Conservation (phyloP, 2,797 vertebrate species). For the Nothura maculosa region DNA sequence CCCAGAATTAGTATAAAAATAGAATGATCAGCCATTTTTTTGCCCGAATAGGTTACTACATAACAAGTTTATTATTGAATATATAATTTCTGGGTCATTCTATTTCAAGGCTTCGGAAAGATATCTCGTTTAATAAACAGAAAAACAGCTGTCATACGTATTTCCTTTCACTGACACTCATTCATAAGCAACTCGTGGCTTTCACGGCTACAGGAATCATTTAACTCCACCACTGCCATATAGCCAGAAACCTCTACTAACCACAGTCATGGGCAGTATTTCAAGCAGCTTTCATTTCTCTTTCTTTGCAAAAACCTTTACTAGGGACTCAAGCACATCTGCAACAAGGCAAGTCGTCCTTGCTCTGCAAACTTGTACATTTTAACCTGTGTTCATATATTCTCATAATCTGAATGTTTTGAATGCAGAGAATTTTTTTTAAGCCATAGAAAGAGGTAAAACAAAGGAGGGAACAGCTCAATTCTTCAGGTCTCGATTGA, state of each 20-base stretch:
- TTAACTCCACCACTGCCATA: conserved; percentile 46
- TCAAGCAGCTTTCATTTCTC: conserved; percentile 23
- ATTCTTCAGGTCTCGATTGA: neutral
- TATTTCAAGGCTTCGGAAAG: conserved; percentile 59
- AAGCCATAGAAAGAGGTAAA: neutral
- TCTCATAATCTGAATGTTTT: fast-evolving
- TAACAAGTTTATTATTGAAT: conserved; percentile 69
- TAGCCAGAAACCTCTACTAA: neutral
- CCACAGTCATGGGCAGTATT: neutral
- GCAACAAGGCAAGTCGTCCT: neutral
- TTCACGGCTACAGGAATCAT: neutral
- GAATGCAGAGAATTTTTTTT: neutral
- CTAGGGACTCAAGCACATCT: fast-evolving
- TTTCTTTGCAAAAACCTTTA: neutral
- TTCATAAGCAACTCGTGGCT: conserved; percentile 52
- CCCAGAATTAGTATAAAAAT: conserved; percentile 37
- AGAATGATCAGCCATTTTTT: conserved; percentile 23
- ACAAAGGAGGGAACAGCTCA: neutral
- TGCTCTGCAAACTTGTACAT: neutral
- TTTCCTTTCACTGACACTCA: conserved; percentile 69
- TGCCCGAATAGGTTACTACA: conserved; percentile 48
- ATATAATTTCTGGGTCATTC: conserved; percentile 70
- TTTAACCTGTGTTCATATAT: neutral
- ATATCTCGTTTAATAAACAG: conserved; percentile 62
- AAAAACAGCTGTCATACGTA: conserved; percentile 66